Conservation (phyloP, 2,113 vertebrate genomes). For the Silurus glanis region DNA sequence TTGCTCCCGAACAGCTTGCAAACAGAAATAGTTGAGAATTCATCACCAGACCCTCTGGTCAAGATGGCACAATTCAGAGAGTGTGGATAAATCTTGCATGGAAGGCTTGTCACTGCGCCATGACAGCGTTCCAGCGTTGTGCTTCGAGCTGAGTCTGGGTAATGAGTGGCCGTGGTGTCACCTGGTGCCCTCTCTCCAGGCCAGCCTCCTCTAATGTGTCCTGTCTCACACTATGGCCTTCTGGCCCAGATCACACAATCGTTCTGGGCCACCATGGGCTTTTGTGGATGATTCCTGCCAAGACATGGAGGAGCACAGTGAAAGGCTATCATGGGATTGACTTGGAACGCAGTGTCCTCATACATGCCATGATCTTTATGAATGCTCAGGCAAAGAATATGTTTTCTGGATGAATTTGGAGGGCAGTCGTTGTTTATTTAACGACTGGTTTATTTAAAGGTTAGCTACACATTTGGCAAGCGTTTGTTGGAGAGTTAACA, state of each 20-base stretch:
- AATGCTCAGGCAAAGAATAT: constrained; percentile 20
- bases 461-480: background rate
- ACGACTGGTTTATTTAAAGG: constrained; percentile 9
- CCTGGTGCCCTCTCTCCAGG: constrained; percentile 48
- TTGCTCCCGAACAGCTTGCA: constrained; percentile 44
- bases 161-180: constrained; percentile 49
- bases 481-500: background rate
- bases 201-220: constrained; percentile 46
- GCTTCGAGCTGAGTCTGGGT: constrained; percentile 39
- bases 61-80: constrained; percentile 43
- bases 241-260: constrained; percentile 32
- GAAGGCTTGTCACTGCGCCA: constrained; percentile 42
- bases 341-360: constrained; percentile 8
- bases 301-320: constrained; percentile 1
- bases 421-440: constrained; percentile 10
- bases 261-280: constrained; percentile 28
- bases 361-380: constrained; percentile 7
- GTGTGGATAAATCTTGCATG: constrained; percentile 48
- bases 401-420: background rate
- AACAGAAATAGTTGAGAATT: constrained; percentile 53
- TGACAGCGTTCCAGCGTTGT: constrained; percentile 29
- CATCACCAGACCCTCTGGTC: constrained; percentile 50
- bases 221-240: constrained; percentile 36
- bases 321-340: constrained; percentile 13
- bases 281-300: constrained; percentile 28